Percentiles rank a stretch among this genome's conserved stretches.
phyloP scores from a whole-genome alignment of 2,888 invertebrate genomes.

The Morinoia aosen region DNA sequence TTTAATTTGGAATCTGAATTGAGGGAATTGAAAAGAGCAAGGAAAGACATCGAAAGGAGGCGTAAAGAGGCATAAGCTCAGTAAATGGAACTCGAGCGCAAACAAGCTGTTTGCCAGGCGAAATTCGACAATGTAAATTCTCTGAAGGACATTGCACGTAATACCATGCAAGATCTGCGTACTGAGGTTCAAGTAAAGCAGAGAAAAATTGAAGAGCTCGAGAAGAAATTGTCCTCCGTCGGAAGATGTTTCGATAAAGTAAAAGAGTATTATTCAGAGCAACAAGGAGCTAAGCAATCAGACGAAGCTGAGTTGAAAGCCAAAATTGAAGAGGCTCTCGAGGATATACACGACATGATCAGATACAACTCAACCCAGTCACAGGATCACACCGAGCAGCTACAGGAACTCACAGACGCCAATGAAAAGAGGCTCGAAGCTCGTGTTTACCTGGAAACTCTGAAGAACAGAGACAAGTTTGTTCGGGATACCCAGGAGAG shows the following conservation, averaged over 20 bases:
- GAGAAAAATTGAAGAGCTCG: background rate
- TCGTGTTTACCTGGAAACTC: background rate
- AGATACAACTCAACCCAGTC: constrained; percentile 16
- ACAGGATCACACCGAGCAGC: background rate
- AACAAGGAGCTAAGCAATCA: background rate
- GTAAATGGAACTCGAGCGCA: background rate
- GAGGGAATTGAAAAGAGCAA: background rate
- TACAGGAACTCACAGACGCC: background rate
- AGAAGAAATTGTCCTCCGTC: background rate
- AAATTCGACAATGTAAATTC: background rate
- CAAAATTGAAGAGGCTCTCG: background rate
- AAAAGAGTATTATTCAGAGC: background rate
- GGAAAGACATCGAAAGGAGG: constrained; percentile 12
- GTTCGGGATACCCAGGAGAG: constrained; percentile 16
- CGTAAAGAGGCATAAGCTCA: background rate
- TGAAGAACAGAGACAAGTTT: constrained; percentile 22
- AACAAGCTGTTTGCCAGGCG: constrained; percentile 3
- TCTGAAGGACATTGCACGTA: background rate
- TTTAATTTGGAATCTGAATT: background rate
- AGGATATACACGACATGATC: constrained; percentile 28
- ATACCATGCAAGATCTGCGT: background rate
- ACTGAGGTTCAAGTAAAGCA: background rate
- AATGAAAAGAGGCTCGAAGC: background rate
- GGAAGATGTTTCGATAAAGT: background rate
- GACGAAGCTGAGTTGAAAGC: constrained; percentile 23